Evolutionary conservation across 2,797 vertebrate species (phyloP).

Genomic region (Chrosomus eos): DNA sequence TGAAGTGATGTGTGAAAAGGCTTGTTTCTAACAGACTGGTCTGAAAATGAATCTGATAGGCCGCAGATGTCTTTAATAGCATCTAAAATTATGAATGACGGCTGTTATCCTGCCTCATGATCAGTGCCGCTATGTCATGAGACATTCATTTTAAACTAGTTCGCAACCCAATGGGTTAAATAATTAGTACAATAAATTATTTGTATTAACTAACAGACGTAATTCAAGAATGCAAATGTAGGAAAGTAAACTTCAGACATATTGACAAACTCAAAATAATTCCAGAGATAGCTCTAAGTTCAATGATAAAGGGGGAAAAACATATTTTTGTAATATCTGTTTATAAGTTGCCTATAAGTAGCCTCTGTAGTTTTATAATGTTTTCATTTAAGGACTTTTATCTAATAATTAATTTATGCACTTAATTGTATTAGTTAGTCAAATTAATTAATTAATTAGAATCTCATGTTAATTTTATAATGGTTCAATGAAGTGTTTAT

Average conservation of each 20-base stretch:
- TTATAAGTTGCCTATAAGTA: neutral
- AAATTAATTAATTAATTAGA: neutral
- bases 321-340: neutral
- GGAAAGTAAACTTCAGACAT: neutral
- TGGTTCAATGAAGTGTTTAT: neutral
- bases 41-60: neutral
- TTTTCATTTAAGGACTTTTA: neutral
- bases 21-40: constrained; percentile 4
- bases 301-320: neutral
- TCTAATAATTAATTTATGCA: neutral
- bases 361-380: neutral
- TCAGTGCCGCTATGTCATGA: neutral
- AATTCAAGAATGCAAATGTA: neutral
- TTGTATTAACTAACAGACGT: neutral
- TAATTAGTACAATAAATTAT: neutral
- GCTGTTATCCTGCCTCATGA: neutral
- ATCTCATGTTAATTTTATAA: neutral
- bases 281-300: neutral
- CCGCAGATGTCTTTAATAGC: neutral
- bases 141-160: neutral
- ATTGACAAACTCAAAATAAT: neutral
- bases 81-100: constrained; percentile 4
- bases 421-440: neutral
- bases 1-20: neutral
- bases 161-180: neutral